Evolutionary conservation across 2,797 vertebrate species (phyloP), one percentile per base, ranked within the genome.

Genomic region (Sebastiscus albofasciatus): DNA sequence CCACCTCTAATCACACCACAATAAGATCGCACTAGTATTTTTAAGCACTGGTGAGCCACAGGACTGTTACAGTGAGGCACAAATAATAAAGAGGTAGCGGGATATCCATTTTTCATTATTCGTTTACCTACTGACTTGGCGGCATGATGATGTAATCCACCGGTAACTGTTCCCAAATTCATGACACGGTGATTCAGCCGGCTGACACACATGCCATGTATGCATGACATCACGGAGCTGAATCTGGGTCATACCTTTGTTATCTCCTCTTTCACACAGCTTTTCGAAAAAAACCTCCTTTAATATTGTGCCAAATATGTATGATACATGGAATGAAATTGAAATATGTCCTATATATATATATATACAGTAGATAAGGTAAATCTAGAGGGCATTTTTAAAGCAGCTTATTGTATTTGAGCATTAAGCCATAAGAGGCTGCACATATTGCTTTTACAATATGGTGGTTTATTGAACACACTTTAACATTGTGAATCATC

Each of bases 191-290:
- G 66, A 39, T 75, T 84, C 33, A 67, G 65, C 75, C 74, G 52
- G 64, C 72, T 69, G 65, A 82, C 77, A 79, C 69, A 64, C 42
- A 70, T 70, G 67, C 39, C 61, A 29, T 71, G 54, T 66, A 65
- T 49, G 62, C 36, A 68, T 85, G 70, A 80, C 80, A 78, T 86
- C 79, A 79, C 27, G 1, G 27, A 8, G 56, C 54, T 74, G 29
- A 83, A 89, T 87, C 79, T 85, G 82, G 87, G 86, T 80, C 87
- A 66, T 78, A 75, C 83, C 77, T 83, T 83, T 89, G 80, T 83
- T 82, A 81, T 82, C 64, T 78, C 26, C 12, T 74, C 70, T 75
- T 67, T 79, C 75, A 72, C n/a, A 36, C 71, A 74, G 77, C 68
- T 73, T 64, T 78, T 20, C 5, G 55, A 75, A 81, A 69, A 64